Evolutionary conservation across 2,888 invertebrate genomes (phyloP), one percentile per base, ranked within the genome.

Genomic region (Drosophila planitibia): DNA sequence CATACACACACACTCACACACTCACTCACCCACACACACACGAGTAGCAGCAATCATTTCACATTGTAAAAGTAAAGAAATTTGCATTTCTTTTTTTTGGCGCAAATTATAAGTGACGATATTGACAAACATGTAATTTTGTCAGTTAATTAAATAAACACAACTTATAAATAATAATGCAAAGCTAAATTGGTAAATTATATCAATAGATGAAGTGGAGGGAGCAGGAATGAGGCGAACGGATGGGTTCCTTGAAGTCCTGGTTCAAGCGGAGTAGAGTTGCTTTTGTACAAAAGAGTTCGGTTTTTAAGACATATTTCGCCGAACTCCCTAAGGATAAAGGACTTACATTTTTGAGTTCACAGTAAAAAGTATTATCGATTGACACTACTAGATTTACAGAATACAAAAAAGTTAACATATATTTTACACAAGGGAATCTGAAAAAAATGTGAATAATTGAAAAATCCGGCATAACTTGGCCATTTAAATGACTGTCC

Each of bases 51-150:
- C 19, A 14, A 25, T 22, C 22, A 7, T 25, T 41, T 74, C 52
- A 49, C 58, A 33, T 47, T 59, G n/a, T 14, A 25, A 51, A 33
- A 7, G 19, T 14, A 32, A 28, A 49, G 12, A 33, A n/a, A n/a
- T 22, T 16, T 44, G 51, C 62, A 70, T 65, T 75, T 71, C 30
- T 25, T 41, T 5, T 32, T 35, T 30, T 60, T 44, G 37, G 25
- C 12, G 14, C 14, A 47, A 65, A 37, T 53, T 61, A 32, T 53
- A 75, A 59, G 51, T 63, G 66, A 66, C 72, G 51, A 65, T n/a
- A 32, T 39, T 41, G n/a, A 6, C 22, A 62, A 64, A 59, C 6
- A 30, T 30, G 39, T 57, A 57, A 30, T n/a, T 37, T 52, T 52
- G 49, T 25, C 54, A 49, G 22, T 69, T 22, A 25, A 41, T 41